phyloP scores from a whole-genome alignment of 2,797 vertebrate genomes.

The Poecilia gillii region DNA sequence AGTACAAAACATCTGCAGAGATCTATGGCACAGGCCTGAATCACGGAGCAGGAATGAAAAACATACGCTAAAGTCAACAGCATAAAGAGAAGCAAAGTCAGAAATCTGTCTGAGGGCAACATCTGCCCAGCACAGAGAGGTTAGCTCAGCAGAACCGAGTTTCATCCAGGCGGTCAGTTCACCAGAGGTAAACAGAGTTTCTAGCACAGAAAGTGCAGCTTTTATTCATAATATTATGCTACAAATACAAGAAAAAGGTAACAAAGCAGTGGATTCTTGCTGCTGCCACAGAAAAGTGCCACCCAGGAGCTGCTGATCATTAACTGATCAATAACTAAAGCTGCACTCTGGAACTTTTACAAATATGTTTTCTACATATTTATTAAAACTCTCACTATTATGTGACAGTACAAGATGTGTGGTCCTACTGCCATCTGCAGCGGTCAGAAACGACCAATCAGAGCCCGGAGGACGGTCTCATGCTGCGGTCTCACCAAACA shows the following conservation, averaged over 20 bases:
- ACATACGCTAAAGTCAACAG: background rate
- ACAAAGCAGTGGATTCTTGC: background rate
- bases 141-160: background rate
- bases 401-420: no score
- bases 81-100: background rate
- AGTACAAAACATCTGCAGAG: background rate
- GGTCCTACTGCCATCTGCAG: no score
- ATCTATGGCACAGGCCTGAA: background rate
- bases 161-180: background rate
- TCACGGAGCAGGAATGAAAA: background rate
- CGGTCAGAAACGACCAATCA: no score
- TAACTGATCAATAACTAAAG: background rate
- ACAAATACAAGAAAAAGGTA: background rate
- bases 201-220: background rate
- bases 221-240: background rate
- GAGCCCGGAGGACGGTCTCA: no score
- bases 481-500: no score
- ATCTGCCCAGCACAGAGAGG: background rate
- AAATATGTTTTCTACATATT: no score
- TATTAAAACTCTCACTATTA: no score
- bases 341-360: no score
- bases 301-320: background rate
- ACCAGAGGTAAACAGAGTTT: background rate
- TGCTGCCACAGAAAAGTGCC: background rate
- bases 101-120: background rate